Percentiles rank a stretch among this genome's conserved stretches.
Conservation (phyloP, 2,888 invertebrate genomes). For the Synergus itoensis region DNA sequence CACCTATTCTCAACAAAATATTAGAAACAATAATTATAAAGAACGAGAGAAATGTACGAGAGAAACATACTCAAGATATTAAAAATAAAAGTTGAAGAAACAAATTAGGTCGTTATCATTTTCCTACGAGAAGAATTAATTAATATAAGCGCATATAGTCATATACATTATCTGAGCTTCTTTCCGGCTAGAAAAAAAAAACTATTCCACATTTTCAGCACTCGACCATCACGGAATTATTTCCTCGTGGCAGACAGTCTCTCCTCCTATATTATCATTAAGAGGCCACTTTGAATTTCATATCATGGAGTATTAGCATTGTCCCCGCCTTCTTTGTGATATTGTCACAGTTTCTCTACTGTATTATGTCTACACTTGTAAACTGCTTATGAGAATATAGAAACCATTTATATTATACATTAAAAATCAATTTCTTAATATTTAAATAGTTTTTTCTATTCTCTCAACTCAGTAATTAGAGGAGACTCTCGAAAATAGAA, state of each 20-base stretch:
- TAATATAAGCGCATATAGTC: neutral
- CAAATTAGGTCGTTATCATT: neutral
- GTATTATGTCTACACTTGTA: neutral
- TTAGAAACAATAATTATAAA: conserved; percentile 9
- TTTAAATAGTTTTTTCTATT: no score
- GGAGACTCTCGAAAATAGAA: neutral
- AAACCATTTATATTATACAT: no score
- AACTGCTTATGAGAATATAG: no score
- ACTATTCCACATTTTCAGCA: neutral
- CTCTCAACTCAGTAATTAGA: no score
- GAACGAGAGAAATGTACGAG: conserved; percentile 3
- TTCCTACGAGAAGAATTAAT: neutral
- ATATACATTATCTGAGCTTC: neutral
- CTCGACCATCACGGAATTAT: neutral
- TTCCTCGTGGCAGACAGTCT: neutral
- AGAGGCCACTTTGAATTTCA: neutral
- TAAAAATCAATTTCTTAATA: no score
- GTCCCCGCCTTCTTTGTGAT: neutral
- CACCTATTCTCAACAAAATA: conserved; percentile 23
- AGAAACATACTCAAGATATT: neutral
- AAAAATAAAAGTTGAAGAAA: neutral
- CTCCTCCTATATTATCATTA: conserved; percentile 3
- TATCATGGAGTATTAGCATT: neutral
- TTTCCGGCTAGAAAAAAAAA: neutral
- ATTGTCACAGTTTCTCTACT: neutral